Base-by-base conservation (phyloP, 2,888 invertebrate species). In the Athalia circularis region DNA sequence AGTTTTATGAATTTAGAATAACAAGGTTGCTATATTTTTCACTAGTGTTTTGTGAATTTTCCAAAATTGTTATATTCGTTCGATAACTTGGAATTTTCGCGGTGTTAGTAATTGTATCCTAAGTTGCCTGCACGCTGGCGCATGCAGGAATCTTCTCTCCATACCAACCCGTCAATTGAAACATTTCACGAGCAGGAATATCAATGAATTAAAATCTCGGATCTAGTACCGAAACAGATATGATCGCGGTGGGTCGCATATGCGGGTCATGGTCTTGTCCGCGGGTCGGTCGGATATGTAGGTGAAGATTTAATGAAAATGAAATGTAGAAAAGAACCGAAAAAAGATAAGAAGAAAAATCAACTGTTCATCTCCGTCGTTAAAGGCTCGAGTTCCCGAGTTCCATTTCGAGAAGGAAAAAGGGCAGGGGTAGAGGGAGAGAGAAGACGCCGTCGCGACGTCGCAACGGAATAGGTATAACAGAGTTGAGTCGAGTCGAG, bases 371-470 rank as follows among this genome's bases (percentile, higher is more conserved):
- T 8, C 62, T n/a, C 15, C 4, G 59, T 59, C 61, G 72, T 72
- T 61, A 72, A 29, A 29, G 72, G 29, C 72, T 72, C 57, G 67
- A 57, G 65, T 65, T 65, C 76, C 76, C 76, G 52, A n/a, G 13
- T 50, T 76, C 76, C 65, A 43, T 62, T 15, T 62, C 45, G 48
- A 29, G 54, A 9, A 15, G n/a, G 43, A 15, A 45, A 47, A 67
- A 47, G 9, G 9, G 9, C 11, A 9, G 9, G 9, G 65, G 4
- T 9, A 47, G n/a, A n/a, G 15, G 68, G 47, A 15, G 48, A 9
- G 9, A 54, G 45, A 45, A 7, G 61, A 61, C 61, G 62, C 11
- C 43, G 61, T 9, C 75, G 61, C 5, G 9, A 57, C 61, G 61
- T 61, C 54, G 57, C n/a, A 48, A 43, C 50, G 76, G 29, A 29